phyloP scores from a whole-genome alignment of 2,113 vertebrate genomes.

The Pristiophorus japonicus region DNA sequence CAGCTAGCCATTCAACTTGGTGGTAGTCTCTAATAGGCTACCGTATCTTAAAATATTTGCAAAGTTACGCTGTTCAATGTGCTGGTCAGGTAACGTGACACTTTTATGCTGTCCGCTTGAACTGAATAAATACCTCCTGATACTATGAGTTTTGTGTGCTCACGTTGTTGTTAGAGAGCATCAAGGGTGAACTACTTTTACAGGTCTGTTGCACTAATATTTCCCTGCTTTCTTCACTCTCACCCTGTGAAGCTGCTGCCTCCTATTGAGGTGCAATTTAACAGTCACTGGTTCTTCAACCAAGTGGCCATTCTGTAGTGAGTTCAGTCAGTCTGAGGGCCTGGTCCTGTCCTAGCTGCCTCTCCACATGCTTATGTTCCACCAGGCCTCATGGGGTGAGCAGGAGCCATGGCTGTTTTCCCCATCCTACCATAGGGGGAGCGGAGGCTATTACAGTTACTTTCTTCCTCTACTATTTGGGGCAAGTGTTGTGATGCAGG shows the following conservation, averaged over 20 bases:
- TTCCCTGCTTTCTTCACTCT: not conserved
- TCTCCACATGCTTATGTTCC: no score
- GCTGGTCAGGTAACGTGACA: no score
- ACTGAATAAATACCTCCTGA: not conserved
- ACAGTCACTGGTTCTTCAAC: no score
- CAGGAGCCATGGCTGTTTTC: no score
- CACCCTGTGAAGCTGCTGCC: not conserved
- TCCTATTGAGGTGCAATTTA: not conserved
- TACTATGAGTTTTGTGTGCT: not conserved
- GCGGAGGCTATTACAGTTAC: no score
- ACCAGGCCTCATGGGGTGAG: no score
- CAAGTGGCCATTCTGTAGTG: not conserved
- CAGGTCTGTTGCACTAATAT: not conserved
- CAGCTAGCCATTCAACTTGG: not conserved
- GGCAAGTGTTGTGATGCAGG: no score
- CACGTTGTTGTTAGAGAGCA: no score
- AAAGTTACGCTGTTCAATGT: not conserved
- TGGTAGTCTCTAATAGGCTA: not conserved
- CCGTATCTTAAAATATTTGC: not conserved
- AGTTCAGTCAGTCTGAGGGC: not conserved
- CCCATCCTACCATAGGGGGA: no score
- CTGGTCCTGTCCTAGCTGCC: not conserved
- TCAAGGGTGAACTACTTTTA: not conserved
- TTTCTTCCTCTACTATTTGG: no score
- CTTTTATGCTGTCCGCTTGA: not conserved